A percentile compares a stretch with the other conserved stretches of the same genome.
Evolutionary conservation across 2,113 vertebrate species (phyloP).

Genomic region (Archilochus colubris): DNA sequence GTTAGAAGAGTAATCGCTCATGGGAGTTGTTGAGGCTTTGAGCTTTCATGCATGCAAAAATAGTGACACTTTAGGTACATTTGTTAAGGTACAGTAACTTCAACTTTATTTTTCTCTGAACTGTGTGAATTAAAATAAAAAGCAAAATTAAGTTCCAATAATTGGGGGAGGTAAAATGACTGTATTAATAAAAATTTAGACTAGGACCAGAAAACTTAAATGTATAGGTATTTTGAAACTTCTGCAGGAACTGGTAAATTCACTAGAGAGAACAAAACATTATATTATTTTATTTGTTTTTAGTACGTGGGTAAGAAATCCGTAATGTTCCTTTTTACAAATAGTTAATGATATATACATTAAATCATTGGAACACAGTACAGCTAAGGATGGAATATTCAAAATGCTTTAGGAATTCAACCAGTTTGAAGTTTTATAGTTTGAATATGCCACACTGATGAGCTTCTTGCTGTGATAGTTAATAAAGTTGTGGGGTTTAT

Average conservation of each 20-base stretch:
- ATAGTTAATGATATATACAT: not conserved
- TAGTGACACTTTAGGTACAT: constrained; percentile 80
- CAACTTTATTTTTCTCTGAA: constrained; percentile 77
- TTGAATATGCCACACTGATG: not conserved
- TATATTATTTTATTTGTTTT: constrained; percentile 9
- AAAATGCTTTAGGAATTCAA: constrained; percentile 10
- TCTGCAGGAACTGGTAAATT: not conserved
- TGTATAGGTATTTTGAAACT: not conserved
- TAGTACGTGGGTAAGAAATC: constrained; percentile 28
- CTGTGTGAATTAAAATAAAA: constrained; percentile 54
- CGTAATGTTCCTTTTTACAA: constrained; percentile 31
- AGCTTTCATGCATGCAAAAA: constrained; percentile 82
- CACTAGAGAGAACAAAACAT: not conserved
- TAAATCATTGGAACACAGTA: constrained; percentile 38
- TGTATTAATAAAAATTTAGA: not conserved
- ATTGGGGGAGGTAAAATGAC: not conserved
- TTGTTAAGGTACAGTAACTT: constrained; percentile 86
- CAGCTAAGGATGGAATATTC: constrained; percentile 44
- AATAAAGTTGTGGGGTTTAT: not conserved
- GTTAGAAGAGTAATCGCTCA: constrained; percentile 93
- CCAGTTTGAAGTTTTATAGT: not conserved
- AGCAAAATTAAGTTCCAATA: constrained; percentile 48
- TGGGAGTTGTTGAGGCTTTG: constrained; percentile 86
- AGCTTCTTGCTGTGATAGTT: not conserved
- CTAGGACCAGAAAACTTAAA: not conserved